Evolutionary conservation across 1,140 invertebrate genomes (phyloP).

Genomic region (Drosophila ohnishii): DNA sequence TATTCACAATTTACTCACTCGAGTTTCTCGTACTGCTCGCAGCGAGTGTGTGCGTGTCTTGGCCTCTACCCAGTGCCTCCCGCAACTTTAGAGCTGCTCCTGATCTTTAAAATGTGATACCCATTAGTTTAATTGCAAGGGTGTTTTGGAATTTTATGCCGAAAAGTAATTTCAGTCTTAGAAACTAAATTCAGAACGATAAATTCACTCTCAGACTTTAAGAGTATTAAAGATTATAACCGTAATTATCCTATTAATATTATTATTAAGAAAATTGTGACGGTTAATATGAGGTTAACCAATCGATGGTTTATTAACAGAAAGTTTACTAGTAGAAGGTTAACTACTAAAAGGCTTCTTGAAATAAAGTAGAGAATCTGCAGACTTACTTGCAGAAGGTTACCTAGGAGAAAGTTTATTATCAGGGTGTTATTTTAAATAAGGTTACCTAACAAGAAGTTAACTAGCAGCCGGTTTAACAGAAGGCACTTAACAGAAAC

Average conservation of each 20-base stretch:
- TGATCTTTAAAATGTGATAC: slow-evolving; percentile 35
- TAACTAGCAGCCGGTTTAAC: neutral
- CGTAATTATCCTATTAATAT: neutral
- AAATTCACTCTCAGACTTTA: too few species aligned
- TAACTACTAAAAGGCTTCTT: neutral
- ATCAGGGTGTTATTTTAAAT: neutral
- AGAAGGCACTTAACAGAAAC: neutral
- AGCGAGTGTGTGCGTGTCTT: slow-evolving; percentile 23
- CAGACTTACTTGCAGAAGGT: too few species aligned
- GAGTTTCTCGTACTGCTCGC: slow-evolving; percentile 2
- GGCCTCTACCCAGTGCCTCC: slow-evolving; percentile 26
- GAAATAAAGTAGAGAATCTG: too few species aligned
- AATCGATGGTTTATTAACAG: neutral
- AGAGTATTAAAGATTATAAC: too few species aligned
- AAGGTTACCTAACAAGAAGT: neutral
- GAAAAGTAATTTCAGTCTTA: neutral
- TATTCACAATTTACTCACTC: slow-evolving; percentile 70
- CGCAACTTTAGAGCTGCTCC: slow-evolving; percentile 37
- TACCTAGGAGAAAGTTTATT: neutral
- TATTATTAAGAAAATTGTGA: neutral
- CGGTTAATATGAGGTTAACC: neutral
- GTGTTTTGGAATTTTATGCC: neutral
- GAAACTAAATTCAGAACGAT: neutral
- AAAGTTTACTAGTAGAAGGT: neutral
- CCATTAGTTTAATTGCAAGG: neutral